A percentile compares a stretch with the other conserved stretches of the same genome.
Conservation (phyloP, 2,888 invertebrate species). For the Scrobipalpa atriplicella region DNA sequence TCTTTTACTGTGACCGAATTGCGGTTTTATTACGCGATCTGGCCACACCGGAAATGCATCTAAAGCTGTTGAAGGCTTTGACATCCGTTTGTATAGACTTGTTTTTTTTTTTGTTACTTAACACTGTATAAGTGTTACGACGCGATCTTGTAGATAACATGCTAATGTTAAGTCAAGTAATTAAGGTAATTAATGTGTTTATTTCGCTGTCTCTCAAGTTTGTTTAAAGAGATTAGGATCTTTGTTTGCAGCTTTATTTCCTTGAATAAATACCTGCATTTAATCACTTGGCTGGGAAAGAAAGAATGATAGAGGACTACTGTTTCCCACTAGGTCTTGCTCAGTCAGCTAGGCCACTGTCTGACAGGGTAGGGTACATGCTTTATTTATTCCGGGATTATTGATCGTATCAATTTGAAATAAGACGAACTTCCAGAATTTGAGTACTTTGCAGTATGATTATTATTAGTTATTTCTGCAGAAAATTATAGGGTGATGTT, state of each 20-base stretch:
- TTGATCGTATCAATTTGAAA: too few species aligned
- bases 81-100: neutral
- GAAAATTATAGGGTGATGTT: too few species aligned
- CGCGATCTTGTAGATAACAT: constrained; percentile 13
- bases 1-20: neutral
- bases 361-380: too few species aligned
- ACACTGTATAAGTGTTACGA: constrained; percentile 11
- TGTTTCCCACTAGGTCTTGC: too few species aligned
- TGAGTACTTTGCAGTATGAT: too few species aligned
- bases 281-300: neutral
- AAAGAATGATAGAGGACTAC: neutral
- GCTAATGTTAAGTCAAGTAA: neutral
- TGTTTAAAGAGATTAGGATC: constrained; percentile 14
- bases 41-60: constrained; percentile 12
- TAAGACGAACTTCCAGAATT: too few species aligned
- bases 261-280: neutral
- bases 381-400: too few species aligned
- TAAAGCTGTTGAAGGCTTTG: constrained; percentile 3
- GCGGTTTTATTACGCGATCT: constrained; percentile 15
- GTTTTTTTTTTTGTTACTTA: neutral
- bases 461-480: too few species aligned
- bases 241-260: neutral
- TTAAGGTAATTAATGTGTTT: constrained; percentile 19
- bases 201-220: constrained; percentile 9
- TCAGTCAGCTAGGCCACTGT: too few species aligned